Base-by-base conservation (phyloP, 2,888 invertebrate species). In the Laspeyria flexula region DNA sequence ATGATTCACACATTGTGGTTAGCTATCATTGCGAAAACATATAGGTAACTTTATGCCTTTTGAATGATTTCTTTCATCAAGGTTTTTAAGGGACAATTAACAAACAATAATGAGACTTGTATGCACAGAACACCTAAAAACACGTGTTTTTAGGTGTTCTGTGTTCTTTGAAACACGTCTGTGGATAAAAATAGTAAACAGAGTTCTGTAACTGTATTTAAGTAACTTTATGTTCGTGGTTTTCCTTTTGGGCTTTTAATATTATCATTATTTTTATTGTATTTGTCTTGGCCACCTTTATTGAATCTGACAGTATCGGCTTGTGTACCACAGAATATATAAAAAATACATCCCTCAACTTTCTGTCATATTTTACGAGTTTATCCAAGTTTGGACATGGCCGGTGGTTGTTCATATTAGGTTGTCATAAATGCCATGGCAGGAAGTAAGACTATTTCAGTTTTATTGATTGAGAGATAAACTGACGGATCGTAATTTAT, bases 401-500 rank as follows among this genome's bases (percentile, higher is more conserved):
- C 64, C 61, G 54, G 50, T 58, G 43, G 59, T 60, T 55, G 60
- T 54, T 64, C 62, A 59, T 60, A 60, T 61, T 60, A 60, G 64
- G 67, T 71, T 75, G 68, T 75, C 73, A 73, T 75, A 75, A 79
- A 77, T 62, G 48, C 50, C 49, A 62, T 57, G 62, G 70, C 79
- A 74, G 81, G 80, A 79, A 70, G 76, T 70, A 54, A 64, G 68
- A 73, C 79, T 85, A 83, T 85, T 86, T 84, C 71, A 60, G 82
- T 83, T 85, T 85, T 84, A 83, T 81, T 77, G 81, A 83, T 84
- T 83, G 70, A 75, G 76, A 77, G 62, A 70, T 82, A 77, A 79
- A 81, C 76, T 71, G 55, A 65, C 70, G 54, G 41, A 52, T 57
- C 56, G 55, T 71, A 61, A 75, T 76, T 73, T 68, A 74, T 60